Conservation (phyloP, 2,113 vertebrate species). For the Myiozetetes cayanensis region DNA sequence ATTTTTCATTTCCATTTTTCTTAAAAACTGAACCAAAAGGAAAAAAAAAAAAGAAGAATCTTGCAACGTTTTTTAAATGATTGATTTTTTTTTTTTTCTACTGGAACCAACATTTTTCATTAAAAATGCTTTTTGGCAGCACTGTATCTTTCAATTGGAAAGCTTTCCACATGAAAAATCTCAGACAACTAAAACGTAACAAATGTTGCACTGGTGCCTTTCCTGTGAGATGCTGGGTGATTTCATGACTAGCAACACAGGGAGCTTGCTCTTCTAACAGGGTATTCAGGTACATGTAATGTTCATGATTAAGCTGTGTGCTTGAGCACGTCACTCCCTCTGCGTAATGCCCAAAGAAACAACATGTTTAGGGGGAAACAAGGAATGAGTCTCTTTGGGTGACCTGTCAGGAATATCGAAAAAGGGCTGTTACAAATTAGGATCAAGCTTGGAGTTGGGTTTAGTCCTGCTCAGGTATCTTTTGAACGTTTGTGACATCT, state of each 20-base stretch:
- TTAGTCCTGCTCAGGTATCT: neutral
- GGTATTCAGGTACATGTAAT: neutral
- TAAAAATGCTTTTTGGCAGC: conserved; percentile 38
- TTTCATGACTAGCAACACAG: neutral
- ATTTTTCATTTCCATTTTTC: neutral
- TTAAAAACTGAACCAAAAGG: neutral
- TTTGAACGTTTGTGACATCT: neutral
- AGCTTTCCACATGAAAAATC: conserved; percentile 34
- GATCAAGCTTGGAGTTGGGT: neutral
- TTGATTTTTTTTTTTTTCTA: neutral
- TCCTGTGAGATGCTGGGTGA: neutral
- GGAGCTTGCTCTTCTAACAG: neutral
- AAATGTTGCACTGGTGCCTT: neutral
- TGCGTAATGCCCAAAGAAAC: neutral
- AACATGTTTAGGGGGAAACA: neutral
- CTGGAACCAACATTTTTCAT: neutral
- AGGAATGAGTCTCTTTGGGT: neutral
- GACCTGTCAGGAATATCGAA: neutral
- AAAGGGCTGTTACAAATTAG: neutral
- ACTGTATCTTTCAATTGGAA: conserved; percentile 10
- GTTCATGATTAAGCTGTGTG: neutral
- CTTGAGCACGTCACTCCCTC: neutral
- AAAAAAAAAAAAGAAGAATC: neutral
- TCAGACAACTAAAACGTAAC: neutral
- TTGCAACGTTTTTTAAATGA: neutral